Evolutionary conservation across 1,140 invertebrate genomes (phyloP), one percentile per base, ranked within the genome.

Genomic region (Rhizoglyphus robini): DNA sequence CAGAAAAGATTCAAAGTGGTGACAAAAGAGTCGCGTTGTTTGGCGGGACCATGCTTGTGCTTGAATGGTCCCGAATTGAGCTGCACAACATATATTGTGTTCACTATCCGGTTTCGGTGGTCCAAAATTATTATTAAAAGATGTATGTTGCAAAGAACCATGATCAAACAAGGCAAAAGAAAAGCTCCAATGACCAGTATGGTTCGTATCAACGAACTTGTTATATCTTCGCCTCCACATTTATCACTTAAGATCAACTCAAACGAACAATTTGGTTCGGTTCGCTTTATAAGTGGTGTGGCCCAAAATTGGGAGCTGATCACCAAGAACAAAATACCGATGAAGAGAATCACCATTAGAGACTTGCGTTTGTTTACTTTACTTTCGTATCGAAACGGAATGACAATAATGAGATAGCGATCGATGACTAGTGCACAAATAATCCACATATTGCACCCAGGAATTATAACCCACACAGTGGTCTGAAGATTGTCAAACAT

Each of bases 1-100:
- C 51, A 54, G 51, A 54, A 54, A 32, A 54, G 51, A 32, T 54
- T 25, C 8, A 54, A 25, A 11, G 51, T 54, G 23, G 51, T 54
- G 8, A 20, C 15, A 8, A 54, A 32, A 5, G 31, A 32, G 51
- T 54, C 51, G 23, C 51, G 51, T 54, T 54, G 51, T 32, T 20
- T 54, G 20, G 8, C 8, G 8, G 41, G 36, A 41, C 36, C 36
- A 41, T 46, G 41, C 8, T 54, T 25, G 23, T 54, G 51, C 8
- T 54, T 25, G 15, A 15, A 23, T 23, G 51, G 51, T 8, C 51
- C 31, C 51, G 51, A 32, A 54, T 54, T 54, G 51, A 8, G 23
- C 23, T 54, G 51, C 15, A 54, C 51, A 8, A 54, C 51, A 32
- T 8, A 54, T 8, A 54, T 20, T 15, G 20, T 54, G 8, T 32